Evolutionary conservation across 2,888 invertebrate species (phyloP).

Genomic region (Rhagium mordax): DNA sequence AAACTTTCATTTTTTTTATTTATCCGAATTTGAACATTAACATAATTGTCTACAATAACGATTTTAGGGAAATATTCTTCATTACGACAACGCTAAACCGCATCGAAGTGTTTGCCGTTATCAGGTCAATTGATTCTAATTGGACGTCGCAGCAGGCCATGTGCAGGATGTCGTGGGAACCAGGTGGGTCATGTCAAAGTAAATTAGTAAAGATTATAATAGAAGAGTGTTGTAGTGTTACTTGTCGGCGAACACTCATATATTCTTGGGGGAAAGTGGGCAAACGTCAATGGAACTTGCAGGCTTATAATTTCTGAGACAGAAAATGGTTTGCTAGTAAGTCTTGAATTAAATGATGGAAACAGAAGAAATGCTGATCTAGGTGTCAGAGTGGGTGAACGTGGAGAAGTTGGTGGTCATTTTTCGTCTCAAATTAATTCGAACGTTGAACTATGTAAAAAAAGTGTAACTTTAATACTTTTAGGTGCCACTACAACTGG

Average conservation of each 20-base stretch:
- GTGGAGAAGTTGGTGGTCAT: no score
- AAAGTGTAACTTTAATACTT: no score
- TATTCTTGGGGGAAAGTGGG: constrained; percentile 17
- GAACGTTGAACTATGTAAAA: no score
- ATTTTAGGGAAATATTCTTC: constrained; percentile 15
- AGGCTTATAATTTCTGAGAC: no score
- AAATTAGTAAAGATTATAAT: constrained; percentile 50
- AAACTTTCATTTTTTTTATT: no score
- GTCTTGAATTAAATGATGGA: no score
- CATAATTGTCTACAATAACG: not conserved
- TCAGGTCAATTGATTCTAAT: constrained; percentile 48
- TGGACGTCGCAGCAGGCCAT: constrained; percentile 44
- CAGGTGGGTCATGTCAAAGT: constrained; percentile 54
- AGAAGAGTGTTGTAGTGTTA: constrained; percentile 38
- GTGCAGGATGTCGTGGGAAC: constrained; percentile 56
- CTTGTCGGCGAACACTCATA: constrained; percentile 21
- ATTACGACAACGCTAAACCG: constrained; percentile 19
- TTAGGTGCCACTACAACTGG: no score
- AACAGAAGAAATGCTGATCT: no score
- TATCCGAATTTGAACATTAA: not conserved
- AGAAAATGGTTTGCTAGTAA: no score
- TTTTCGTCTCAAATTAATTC: no score
- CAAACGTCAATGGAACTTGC: no score
- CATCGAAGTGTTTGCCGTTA: constrained; percentile 40
- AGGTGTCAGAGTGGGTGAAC: no score